Evolutionary conservation across 2,888 invertebrate genomes (phyloP).

Genomic region (Hetaerina titia): DNA sequence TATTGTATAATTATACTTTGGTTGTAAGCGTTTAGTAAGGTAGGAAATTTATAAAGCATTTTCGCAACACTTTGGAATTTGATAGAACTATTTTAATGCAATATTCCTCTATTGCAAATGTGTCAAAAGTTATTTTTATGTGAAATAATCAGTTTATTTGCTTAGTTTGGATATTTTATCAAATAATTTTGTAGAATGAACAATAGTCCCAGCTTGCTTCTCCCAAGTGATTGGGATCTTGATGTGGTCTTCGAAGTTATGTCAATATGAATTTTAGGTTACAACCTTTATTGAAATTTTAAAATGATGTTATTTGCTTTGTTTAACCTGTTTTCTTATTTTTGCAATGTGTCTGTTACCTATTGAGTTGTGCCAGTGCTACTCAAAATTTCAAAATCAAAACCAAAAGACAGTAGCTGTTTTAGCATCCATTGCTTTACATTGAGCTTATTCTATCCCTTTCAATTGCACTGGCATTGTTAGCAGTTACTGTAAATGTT

Average conservation of each 20-base stretch:
- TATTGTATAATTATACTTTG: slow-evolving; percentile 53
- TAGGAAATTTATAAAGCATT: slow-evolving; percentile 50
- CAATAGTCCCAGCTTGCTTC: slow-evolving; percentile 45
- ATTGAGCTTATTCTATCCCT: slow-evolving; percentile 66
- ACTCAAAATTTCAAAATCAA: slow-evolving; percentile 55
- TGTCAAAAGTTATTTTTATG: slow-evolving; percentile 57
- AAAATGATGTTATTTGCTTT: slow-evolving; percentile 46
- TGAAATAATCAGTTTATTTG: slow-evolving; percentile 54
- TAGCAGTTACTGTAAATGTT: slow-evolving; percentile 63
- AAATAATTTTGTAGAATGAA: slow-evolving; percentile 49
- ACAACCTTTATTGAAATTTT: slow-evolving; percentile 60
- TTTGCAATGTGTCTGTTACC: slow-evolving; percentile 57
- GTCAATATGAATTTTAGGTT: slow-evolving; percentile 56
- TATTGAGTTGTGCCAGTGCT: slow-evolving; percentile 67
- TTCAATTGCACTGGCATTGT: slow-evolving; percentile 65
- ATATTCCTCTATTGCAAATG: slow-evolving; percentile 54
- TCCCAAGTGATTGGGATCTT: slow-evolving; percentile 16
- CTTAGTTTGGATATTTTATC: slow-evolving; percentile 53
- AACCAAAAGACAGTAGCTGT: slow-evolving; percentile 67
- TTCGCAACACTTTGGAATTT: slow-evolving; percentile 43
- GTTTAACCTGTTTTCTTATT: slow-evolving; percentile 42
- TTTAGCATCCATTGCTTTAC: slow-evolving; percentile 63
- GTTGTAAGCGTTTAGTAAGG: slow-evolving; percentile 55
- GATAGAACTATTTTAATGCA: slow-evolving; percentile 61
- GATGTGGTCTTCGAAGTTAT: slow-evolving; percentile 44